Evolutionary conservation across 2,113 vertebrate species (phyloP), one percentile per base, ranked within the genome.

Genomic region (Bubo blakistoni): DNA sequence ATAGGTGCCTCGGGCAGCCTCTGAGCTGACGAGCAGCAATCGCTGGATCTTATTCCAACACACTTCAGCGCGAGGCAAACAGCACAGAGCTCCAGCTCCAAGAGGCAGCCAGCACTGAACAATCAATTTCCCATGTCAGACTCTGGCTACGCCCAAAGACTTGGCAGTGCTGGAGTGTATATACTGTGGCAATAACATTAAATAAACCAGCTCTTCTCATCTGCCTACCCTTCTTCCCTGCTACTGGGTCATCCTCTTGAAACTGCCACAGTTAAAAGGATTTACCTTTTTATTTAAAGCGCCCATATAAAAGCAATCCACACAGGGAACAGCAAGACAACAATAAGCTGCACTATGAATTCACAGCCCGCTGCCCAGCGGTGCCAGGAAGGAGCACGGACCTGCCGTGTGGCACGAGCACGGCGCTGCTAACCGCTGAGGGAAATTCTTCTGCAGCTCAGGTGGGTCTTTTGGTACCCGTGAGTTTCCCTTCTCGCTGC

Each of bases 121-220:
- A 59, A 70, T 77, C 93, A 9, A 11, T 91, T 89, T 81, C 73
- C 81, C 52, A 7, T 49, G 82, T 78, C 90, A 76, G 76, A 18
- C 36, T 32, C 65, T 11, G 63, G 76, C 83, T 92, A 89, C 95
- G 13, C 95, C 95, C 96, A 95, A 61, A 65, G 72, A 47, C 87
- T 90, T 80, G 96, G 94, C 93, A 77, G 63, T 6, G 63, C 81
- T 38, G 79, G 18, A 40, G 57, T 14, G 40, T 17, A 11, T 12
- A 22, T 12, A 51, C 73, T n/a, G 57, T 38, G 82, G 86, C 84
- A 84, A 8, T 10, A 15, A 54, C 6, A 72, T 58, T 27, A 40
- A 92, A 82, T 16, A 44, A 61, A 86, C 2, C 67, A 65, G 84
- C 73, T 85, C 78, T 76, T 55, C 57, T 77, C 74, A 14, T 61